Evolutionary conservation across 1,140 invertebrate species (phyloP).

Genomic region (Coenobita brevimanus): DNA sequence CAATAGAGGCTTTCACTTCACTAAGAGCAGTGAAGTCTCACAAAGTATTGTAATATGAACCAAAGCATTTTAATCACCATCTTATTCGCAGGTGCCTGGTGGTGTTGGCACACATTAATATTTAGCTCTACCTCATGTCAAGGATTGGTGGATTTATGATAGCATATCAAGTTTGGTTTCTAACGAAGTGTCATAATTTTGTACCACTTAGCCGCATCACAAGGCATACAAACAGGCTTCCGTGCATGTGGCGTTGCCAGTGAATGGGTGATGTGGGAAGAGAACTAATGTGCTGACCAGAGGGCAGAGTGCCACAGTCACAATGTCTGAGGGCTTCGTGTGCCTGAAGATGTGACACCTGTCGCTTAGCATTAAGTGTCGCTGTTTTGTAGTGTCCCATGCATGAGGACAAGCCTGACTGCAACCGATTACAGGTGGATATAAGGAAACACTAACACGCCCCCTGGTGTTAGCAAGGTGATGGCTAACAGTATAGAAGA

Average conservation of each 20-base stretch:
- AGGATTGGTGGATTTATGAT: conserved; percentile 52
- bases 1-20: conserved; percentile 34
- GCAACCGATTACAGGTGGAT: conserved; percentile 55
- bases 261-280: conserved; percentile 32
- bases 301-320: conserved; percentile 58
- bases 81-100: conserved; percentile 40
- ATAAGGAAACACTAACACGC: conserved; percentile 60
- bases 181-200: conserved; percentile 45
- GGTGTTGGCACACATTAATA: conserved; percentile 53
- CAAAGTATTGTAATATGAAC: conserved; percentile 54
- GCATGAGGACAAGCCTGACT: conserved; percentile 66
- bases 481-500: conserved; percentile 8
- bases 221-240: conserved; percentile 46
- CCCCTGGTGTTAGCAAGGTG: conserved; percentile 41
- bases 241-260: conserved; percentile 53
- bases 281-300: conserved; percentile 33
- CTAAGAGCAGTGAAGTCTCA: conserved; percentile 31
- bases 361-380: conserved; percentile 66
- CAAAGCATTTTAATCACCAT: conserved; percentile 63
- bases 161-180: conserved; percentile 58
- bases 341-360: conserved; percentile 61
- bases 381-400: conserved; percentile 66
- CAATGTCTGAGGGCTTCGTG: conserved; percentile 58
- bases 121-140: conserved; percentile 66
- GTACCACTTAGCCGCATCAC: conserved; percentile 38